phyloP scores from a whole-genome alignment of 2,797 vertebrate genomes.

The Macropus fuliginosus region DNA sequence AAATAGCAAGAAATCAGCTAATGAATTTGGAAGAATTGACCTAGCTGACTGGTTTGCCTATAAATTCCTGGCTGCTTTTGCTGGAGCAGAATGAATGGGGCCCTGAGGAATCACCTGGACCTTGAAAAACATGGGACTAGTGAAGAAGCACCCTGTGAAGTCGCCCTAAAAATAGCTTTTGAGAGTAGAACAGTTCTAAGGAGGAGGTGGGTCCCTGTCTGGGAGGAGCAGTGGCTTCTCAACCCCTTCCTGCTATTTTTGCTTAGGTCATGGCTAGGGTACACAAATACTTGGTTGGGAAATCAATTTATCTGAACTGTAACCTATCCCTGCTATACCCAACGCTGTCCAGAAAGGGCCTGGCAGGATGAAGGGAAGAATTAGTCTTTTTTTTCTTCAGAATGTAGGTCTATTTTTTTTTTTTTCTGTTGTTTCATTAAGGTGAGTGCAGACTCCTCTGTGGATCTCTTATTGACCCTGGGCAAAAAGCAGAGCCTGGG shows the following conservation, averaged over 20 bases:
- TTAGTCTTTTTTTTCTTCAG: neutral
- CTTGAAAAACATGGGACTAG: neutral
- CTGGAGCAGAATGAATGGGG: conserved; percentile 63
- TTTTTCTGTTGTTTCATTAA: conserved; percentile 24
- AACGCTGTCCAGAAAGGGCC: neutral
- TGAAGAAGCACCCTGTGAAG: conserved; percentile 38
- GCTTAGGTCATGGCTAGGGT: conserved; percentile 22
- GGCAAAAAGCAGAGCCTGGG: conserved; percentile 62
- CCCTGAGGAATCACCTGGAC: conserved; percentile 68
- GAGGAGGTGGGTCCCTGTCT: conserved; percentile 60
- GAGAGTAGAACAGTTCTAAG: conserved; percentile 6
- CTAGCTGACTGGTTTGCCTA: conserved; percentile 22
- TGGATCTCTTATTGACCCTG: conserved; percentile 31
- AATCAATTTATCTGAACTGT: neutral
- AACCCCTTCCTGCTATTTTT: conserved; percentile 70
- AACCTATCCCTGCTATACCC: neutral
- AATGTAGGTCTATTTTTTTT: neutral
- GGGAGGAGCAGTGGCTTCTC: conserved; percentile 49
- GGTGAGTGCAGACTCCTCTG: neutral
- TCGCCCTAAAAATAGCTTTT: conserved; percentile 67
- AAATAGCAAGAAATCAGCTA: conserved; percentile 47
- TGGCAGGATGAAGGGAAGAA: neutral
- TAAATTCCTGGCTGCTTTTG: conserved; percentile 24
- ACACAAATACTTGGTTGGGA: neutral
- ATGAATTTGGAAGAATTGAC: neutral